Conservation (phyloP, 2,888 invertebrate species). For the Julus scandinavius region DNA sequence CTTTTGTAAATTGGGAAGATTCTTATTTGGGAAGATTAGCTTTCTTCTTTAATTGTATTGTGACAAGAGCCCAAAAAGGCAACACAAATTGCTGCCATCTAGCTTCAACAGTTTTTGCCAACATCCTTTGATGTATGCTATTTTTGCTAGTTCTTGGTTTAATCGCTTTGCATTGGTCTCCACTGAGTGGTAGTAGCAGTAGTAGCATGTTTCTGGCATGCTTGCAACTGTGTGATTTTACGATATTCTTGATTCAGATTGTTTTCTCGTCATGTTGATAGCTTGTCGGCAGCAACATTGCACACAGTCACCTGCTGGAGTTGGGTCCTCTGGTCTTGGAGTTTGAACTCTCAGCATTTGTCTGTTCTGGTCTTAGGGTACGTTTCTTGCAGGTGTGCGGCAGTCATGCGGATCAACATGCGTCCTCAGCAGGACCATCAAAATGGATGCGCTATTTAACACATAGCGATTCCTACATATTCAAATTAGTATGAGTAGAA, state of each 20-base stretch:
- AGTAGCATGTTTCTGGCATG: background rate
- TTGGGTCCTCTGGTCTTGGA: slow-evolving; percentile 48
- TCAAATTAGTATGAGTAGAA: slow-evolving; percentile 16
- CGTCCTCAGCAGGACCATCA: background rate
- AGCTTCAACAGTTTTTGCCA: too few relatives aligned
- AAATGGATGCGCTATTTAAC: slow-evolving; percentile 49
- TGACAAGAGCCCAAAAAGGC: too few relatives aligned
- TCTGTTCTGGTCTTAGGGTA: slow-evolving; percentile 50
- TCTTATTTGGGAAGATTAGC: too few relatives aligned
- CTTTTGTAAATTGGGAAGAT: too few relatives aligned
- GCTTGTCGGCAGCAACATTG: slow-evolving; percentile 36
- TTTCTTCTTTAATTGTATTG: too few relatives aligned
- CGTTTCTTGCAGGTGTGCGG: slow-evolving; percentile 47
- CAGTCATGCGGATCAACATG: background rate
- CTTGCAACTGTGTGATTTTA: background rate
- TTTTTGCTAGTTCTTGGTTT: background rate
- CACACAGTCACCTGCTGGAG: background rate
- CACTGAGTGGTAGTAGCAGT: background rate
- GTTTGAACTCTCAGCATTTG: slow-evolving; percentile 49
- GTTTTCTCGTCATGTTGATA: background rate
- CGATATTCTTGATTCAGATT: background rate
- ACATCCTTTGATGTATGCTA: too few relatives aligned
- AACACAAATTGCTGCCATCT: too few relatives aligned
- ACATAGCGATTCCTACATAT: slow-evolving; percentile 49
- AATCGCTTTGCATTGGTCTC: background rate